Conservation (phyloP, 2,113 vertebrate genomes). For the Bolborhynchus lineola region DNA sequence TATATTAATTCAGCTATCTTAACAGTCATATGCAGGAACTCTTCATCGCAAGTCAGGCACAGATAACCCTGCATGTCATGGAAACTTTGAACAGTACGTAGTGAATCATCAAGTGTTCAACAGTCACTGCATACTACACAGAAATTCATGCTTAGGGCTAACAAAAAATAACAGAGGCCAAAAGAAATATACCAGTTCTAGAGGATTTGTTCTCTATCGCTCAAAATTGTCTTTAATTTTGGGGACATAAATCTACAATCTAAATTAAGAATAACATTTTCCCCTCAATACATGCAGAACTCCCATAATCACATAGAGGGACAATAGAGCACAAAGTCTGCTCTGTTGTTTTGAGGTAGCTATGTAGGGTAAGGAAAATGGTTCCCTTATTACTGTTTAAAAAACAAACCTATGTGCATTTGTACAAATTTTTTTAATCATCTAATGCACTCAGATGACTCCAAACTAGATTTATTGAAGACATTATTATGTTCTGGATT, state of each 20-base stretch:
- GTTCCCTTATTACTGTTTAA: background rate
- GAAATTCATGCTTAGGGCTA: background rate
- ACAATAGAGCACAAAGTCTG: background rate
- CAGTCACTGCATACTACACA: background rate
- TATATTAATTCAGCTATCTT: background rate
- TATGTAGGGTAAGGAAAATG: background rate
- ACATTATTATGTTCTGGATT: background rate
- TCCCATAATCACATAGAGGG: background rate
- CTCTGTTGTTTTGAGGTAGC: background rate
- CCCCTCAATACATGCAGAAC: background rate
- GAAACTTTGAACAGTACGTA: background rate
- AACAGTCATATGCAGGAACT: background rate
- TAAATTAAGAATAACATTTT: background rate
- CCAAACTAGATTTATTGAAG: constrained; percentile 16
- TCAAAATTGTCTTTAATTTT: background rate
- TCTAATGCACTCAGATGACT: background rate
- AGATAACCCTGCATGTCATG: background rate
- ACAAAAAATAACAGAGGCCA: background rate
- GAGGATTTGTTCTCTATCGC: background rate
- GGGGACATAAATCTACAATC: background rate
- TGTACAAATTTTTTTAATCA: background rate
- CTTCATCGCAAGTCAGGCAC: background rate
- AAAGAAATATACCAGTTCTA: background rate
- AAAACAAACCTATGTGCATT: background rate
- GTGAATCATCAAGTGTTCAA: background rate